phyloP scores from a whole-genome alignment of 2,888 invertebrate genomes.

The Saturnia pavonia region DNA sequence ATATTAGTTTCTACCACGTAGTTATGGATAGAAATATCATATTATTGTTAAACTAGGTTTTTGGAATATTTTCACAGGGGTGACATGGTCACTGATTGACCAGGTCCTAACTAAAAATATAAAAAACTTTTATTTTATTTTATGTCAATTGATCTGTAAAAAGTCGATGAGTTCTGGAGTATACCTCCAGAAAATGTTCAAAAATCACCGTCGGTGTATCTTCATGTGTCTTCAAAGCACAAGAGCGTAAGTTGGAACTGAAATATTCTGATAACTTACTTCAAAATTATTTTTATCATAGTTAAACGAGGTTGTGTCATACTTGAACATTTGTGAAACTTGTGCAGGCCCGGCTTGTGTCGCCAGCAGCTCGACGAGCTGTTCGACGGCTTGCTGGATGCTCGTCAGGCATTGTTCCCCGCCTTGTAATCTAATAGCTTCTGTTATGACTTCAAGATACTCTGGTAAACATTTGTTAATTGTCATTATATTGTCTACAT shows the following conservation, averaged over 20 bases:
- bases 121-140: too few relatives aligned
- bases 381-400: slow-evolving; percentile 60
- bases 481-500: too few relatives aligned
- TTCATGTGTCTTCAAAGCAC: too few relatives aligned
- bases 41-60: not conserved
- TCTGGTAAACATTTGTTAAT: slow-evolving; percentile 53
- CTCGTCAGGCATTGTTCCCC: slow-evolving; percentile 62
- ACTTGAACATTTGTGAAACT: slow-evolving; percentile 73
- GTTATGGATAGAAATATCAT: not conserved
- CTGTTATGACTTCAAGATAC: slow-evolving; percentile 77
- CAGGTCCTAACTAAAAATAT: too few relatives aligned
- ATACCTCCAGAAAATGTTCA: too few relatives aligned
- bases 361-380: slow-evolving; percentile 49
- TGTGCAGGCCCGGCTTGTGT: slow-evolving; percentile 47
- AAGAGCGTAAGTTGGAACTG: too few relatives aligned
- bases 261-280: not conserved
- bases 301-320: slow-evolving; percentile 26
- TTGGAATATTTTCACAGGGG: too few relatives aligned
- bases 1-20: not conserved
- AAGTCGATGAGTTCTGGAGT: too few relatives aligned
- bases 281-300: not conserved
- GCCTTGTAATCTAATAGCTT: slow-evolving; percentile 65
- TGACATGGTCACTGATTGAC: too few relatives aligned
- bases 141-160: too few relatives aligned
- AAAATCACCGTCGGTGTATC: too few relatives aligned